Base-by-base conservation (phyloP, 1,140 invertebrate species). In the Drosophila orosa region DNA sequence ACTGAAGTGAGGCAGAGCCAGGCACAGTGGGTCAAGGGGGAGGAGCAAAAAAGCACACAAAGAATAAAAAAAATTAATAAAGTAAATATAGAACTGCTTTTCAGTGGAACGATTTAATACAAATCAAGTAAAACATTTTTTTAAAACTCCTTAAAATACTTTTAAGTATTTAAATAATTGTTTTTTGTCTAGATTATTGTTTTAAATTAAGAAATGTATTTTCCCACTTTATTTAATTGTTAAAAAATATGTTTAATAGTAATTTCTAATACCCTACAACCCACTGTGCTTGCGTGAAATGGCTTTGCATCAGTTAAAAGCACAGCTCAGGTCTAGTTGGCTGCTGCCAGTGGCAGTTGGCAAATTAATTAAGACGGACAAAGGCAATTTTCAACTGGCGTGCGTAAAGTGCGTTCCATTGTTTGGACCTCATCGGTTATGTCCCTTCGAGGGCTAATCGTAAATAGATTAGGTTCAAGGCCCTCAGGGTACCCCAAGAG, bases 311-410 rank as follows among this genome's bases (percentile, higher is more conserved):
- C 22, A 31, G 39, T 59, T 68, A 50, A 39, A 40, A 47, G 42
- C 75, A 22, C n/a, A 31, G 35, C 25, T 13, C 59, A 59, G 60
- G 42, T 60, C 54, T 39, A 52, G 24, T 45, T 39, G 44, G 44
- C 44, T 15, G 39, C 44, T 65, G 47, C 25, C 50, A 35, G 31
- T 85, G 73, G 61, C 67, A 74, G 47, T 65, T 77, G 67, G 59
- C 44, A 85, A 85, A 86, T 86, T 86, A 85, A 85, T 85, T 86
- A 86, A 85, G 82, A 85, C 80, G 78, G 82, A 85, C 82, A 85
- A 86, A 82, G 82, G 82, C 82, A 75, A 86, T 86, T 86, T 74
- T 47, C 47, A 45, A 29, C 72, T 57, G 55, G 60, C 55, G 50
- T 74, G 76, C 66, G 60, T 71, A 66, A 72, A 80, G 59, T 75